Conservation (phyloP, 2,797 vertebrate species). For the Bradypodion pumilum region DNA sequence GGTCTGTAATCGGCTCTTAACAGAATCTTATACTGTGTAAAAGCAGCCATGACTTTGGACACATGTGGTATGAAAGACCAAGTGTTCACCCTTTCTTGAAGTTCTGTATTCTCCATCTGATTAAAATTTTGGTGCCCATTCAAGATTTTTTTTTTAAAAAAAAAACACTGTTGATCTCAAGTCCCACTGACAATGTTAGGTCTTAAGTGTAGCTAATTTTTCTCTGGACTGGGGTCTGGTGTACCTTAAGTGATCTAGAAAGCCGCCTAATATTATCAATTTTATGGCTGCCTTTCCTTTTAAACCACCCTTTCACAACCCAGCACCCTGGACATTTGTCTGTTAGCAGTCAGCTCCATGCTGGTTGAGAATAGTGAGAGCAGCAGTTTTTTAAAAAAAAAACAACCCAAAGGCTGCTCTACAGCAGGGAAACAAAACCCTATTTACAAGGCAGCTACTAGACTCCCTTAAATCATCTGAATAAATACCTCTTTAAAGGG, state of each 20-base stretch:
- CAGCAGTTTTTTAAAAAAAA: too few relatives aligned
- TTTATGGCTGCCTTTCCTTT: too few relatives aligned
- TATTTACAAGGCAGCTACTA: neutral
- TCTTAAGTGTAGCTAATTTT: neutral
- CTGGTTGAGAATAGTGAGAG: too few relatives aligned
- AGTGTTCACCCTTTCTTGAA: neutral
- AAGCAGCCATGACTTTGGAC: neutral
- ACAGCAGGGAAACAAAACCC: neutral
- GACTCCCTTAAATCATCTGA: neutral
- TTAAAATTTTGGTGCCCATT: neutral
- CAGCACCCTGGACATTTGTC: neutral
- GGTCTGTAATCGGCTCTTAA: too few relatives aligned
- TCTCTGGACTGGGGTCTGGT: neutral
- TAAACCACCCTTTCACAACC: neutral
- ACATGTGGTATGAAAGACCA: neutral
- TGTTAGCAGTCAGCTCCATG: neutral
- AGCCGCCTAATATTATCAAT: too few relatives aligned
- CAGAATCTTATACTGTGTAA: neutral
- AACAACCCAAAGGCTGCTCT: neutral
- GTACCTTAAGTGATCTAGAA: too few relatives aligned
- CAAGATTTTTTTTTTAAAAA: neutral
- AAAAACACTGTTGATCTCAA: neutral
- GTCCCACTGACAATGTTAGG: neutral
- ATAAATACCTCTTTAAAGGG: neutral
- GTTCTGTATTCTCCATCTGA: neutral